phyloP scores from a whole-genome alignment of 2,113 vertebrate genomes.

The Vidua chalybeata region DNA sequence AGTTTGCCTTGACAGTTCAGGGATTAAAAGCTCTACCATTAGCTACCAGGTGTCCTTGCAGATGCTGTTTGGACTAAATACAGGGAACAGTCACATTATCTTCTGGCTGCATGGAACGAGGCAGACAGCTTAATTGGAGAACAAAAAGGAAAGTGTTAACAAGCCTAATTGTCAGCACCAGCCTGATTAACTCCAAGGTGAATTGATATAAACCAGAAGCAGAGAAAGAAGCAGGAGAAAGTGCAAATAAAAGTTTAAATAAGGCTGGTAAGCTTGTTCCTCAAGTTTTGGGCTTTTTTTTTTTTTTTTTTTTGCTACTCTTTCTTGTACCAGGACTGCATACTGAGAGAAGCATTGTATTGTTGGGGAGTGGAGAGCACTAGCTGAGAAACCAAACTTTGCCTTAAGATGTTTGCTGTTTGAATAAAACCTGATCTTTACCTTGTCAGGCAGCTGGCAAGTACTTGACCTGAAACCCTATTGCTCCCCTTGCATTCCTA shows the following conservation, averaged over 20 bases:
- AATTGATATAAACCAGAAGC: not conserved
- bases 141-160: not conserved
- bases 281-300: not conserved
- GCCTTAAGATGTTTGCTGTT: not conserved
- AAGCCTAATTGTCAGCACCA: constrained; percentile 23
- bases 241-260: not conserved
- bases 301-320: not conserved
- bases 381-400: not conserved
- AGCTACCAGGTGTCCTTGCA: not conserved
- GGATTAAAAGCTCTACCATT: not conserved
- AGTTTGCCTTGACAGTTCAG: not conserved
- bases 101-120: not conserved
- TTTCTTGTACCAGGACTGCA: not conserved
- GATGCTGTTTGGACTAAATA: not conserved
- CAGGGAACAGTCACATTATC: not conserved
- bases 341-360: not conserved
- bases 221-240: not conserved
- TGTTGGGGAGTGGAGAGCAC: not conserved
- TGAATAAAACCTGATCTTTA: constrained; percentile 12
- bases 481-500: not conserved
- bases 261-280: not conserved
- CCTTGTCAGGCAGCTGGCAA: not conserved
- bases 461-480: constrained; percentile 13
- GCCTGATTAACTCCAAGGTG: not conserved
- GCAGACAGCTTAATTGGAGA: not conserved